Base-by-base conservation (phyloP, 1,140 invertebrate genomes). In the Palaemon carinicauda region DNA sequence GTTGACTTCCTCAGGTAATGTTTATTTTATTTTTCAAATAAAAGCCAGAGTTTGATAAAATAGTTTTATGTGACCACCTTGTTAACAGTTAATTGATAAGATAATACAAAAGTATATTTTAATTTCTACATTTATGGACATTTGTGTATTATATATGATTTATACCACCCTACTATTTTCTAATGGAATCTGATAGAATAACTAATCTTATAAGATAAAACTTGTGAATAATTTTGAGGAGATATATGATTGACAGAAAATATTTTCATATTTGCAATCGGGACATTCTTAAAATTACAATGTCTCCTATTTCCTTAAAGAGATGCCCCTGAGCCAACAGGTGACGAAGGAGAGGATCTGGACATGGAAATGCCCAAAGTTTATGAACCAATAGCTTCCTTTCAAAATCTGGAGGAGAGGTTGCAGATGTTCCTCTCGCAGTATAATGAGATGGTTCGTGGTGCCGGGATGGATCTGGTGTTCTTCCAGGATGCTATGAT, bases 401-500 rank as follows among this genome's bases (percentile, higher is more conserved):
- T 90, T 88, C 94, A 94, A 90, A 94, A 96, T 88, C 92, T 98
- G 19, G 92, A 95, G 89, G 97, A 98, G 91, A 92, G 98, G 85
- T 92, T 99, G 73, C 95, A 96, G 90, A 98, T 98, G 96, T 99
- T 98, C 91, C 92, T 98, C 87, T 93, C 95, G 19, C 97, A 98
- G 91, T 98, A 97, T 91, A 99, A 99, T 92, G 98, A 99, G 93
- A 98, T 97, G 94, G 96, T 98, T 82, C 93, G 98, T 90, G 97
- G 98, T 1, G 95, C 96, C 87, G 96, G 97, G 60, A 98, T 99
- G 97, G 98, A 99, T 93, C 93, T 99, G 29, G 98, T 99, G n/a
- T 99, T 99, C 92, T 99, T 99, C 91, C 96, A 96, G n/a, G 98
- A 99, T 92, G 98, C 98, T 21, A 99, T 99, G 96, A 92, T 97